Conservation (phyloP, 2,888 invertebrate species). For the Lasius fuliginosus region DNA sequence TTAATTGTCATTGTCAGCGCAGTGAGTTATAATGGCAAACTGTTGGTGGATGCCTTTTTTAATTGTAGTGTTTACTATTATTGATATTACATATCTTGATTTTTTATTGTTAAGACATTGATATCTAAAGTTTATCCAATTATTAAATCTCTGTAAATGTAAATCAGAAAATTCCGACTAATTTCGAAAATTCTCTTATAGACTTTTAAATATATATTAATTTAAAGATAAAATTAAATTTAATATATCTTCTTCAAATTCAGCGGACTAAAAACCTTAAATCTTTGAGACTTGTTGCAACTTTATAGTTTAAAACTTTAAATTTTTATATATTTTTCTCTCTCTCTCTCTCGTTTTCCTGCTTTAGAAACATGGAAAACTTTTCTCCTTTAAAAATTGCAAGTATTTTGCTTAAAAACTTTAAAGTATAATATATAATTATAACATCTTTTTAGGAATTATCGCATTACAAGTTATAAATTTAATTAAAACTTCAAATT, state of each 20-base stretch:
- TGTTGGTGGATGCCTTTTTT: no score
- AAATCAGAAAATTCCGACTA: neutral
- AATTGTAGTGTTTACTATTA: neutral
- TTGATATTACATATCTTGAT: neutral
- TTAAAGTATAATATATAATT: neutral
- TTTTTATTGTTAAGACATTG: neutral
- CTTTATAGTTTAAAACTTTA: neutral
- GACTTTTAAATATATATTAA: neutral
- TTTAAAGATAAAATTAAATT: neutral
- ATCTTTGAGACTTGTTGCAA: neutral
- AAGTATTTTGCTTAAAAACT: neutral
- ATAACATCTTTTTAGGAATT: neutral
- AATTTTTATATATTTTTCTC: neutral
- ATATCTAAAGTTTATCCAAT: neutral
- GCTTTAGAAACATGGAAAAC: neutral
- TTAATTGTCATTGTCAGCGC: constrained; percentile 32
- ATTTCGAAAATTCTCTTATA: neutral
- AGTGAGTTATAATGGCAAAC: constrained; percentile 10
- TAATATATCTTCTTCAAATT: neutral
- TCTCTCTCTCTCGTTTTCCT: neutral
- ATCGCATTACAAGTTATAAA: neutral
- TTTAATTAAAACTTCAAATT: neutral
- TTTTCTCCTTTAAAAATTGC: no score
- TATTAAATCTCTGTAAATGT: neutral
- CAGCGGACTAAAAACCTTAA: neutral